Evolutionary conservation across 2,888 invertebrate species (phyloP), one percentile per base, ranked within the genome.

Genomic region (Zootermopsis nevadensis): DNA sequence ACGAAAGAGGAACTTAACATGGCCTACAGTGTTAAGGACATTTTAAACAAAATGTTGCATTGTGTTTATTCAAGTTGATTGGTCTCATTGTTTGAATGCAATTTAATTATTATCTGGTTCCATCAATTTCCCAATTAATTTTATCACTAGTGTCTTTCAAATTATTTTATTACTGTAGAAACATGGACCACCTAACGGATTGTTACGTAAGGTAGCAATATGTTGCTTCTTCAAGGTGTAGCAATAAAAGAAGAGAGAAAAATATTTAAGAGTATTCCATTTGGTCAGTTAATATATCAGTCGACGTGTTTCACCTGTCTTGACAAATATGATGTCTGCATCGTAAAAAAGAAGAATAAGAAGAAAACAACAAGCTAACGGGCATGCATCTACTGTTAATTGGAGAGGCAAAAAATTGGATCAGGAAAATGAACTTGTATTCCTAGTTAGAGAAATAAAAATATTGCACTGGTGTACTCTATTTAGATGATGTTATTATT

Each of bases 71-170:
- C 38, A 10, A 38, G 10, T 10, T 7, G 38, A 38, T 7, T 38
- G 10, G 10, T 38, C 60, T 60, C 7, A n/a, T 66, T 6, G 27
- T n/a, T 27, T 66, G 27, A 27, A 27, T 15, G 30, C 27, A 66
- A 66, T 10, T 69, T 69, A 69, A 69, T 31, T 69, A 69, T 33
- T 19, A 24, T 31, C 69, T 33, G 33, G 69, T 69, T 69, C 27
- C 12, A 19, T 24, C 12, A 7, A 22, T 19, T 69, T 33, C 27
- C 33, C 69, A 69, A 33, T 69, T 69, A 31, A 33, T 33, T 33
- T 33, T 69, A 33, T 33, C 24, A n/a, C 60, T 4, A 22, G 22
- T 33, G n/a, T 27, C 69, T 69, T 69, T 22, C 8, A 31, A 33
- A 33, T 33, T 33, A 69, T 69, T 33, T 69, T 27, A 31, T 69